phyloP scores from a whole-genome alignment of 2,888 invertebrate species.

The Amphipyra berbera region DNA sequence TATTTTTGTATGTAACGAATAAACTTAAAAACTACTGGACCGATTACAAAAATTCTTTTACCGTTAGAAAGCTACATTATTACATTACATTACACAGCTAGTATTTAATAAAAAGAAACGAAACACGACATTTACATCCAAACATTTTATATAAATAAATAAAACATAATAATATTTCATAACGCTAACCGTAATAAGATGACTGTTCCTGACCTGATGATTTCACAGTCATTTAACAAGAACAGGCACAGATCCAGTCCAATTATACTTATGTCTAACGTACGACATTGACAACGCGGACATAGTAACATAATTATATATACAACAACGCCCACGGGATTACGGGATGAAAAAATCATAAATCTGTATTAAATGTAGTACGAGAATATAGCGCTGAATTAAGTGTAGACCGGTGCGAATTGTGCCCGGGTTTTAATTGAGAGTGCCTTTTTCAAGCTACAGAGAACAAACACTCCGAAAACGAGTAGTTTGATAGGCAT shows the following conservation, averaged over 20 bases:
- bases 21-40: too few species aligned
- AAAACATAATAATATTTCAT: not conserved
- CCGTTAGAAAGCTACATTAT: too few species aligned
- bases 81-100: too few species aligned
- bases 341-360: slow-evolving; percentile 40
- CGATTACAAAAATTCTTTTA: too few species aligned
- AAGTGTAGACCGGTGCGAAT: not conserved
- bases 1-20: too few species aligned
- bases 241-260: slow-evolving; percentile 36
- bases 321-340: slow-evolving; percentile 26
- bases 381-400: slow-evolving; percentile 1
- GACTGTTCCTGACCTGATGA: slow-evolving; percentile 17
- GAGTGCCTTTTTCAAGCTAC: too few species aligned
- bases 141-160: not conserved
- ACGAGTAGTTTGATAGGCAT: too few species aligned
- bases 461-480: too few species aligned
- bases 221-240: slow-evolving; percentile 26
- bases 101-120: too few species aligned
- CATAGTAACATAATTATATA: slow-evolving; percentile 43
- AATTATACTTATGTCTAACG: slow-evolving; percentile 49
- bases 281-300: slow-evolving; percentile 44
- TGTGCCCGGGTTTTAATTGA: too few species aligned
- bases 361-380: slow-evolving; percentile 36
- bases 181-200: slow-evolving; percentile 1
- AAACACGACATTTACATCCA: too few species aligned